A percentile compares a stretch with the other conserved stretches of the same genome.
phyloP scores from a whole-genome alignment of 2,888 invertebrate genomes.

The Carterocephalus palaemon region DNA sequence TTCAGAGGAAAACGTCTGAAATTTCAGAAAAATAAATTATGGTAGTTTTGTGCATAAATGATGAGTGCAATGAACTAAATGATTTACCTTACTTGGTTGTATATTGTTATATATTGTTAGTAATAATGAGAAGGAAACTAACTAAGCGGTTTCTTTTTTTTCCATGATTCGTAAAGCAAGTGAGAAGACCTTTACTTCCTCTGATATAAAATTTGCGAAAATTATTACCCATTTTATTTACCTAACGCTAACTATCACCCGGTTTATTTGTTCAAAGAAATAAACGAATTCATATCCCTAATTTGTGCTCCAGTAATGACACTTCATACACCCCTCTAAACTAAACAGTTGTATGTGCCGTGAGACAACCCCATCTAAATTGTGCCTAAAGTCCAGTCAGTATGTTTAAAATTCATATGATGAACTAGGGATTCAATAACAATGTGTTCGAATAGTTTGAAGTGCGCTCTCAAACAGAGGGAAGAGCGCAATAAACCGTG shows the following conservation, averaged over 20 bases:
- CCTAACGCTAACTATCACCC: not conserved
- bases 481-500: conserved; percentile 51
- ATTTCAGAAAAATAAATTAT: too few relatives aligned
- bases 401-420: not conserved
- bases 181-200: too few relatives aligned
- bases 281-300: conserved; percentile 16
- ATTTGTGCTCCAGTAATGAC: conserved; percentile 11
- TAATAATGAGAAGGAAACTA: too few relatives aligned
- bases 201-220: too few relatives aligned
- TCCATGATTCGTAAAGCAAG: too few relatives aligned
- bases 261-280: conserved; percentile 12
- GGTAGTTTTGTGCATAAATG: too few relatives aligned
- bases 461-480: conserved; percentile 13
- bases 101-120: too few relatives aligned
- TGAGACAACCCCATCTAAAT: not conserved
- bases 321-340: conserved; percentile 1
- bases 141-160: too few relatives aligned
- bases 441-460: conserved; percentile 4
- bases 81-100: too few relatives aligned
- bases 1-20: too few relatives aligned
- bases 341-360: not conserved
- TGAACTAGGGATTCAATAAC: conserved; percentile 8
- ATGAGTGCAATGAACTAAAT: too few relatives aligned
- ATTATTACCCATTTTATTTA: conserved; percentile 3
- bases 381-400: not conserved